Evolutionary conservation across 2,113 vertebrate genomes (phyloP).

Genomic region (Rostratula benghalensis): DNA sequence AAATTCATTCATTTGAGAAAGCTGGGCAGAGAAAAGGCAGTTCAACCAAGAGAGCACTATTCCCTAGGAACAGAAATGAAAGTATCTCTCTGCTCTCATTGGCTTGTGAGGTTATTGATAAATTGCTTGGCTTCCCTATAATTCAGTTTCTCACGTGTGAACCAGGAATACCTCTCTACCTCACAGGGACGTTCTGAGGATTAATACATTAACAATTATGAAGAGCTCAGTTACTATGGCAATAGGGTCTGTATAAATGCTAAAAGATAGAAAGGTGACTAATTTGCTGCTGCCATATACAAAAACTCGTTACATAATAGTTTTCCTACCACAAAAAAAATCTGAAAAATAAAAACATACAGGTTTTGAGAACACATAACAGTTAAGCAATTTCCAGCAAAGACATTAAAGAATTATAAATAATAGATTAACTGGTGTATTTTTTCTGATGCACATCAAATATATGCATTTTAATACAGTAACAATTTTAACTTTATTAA

Average conservation of each 20-base stretch:
- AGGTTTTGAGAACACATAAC: not conserved
- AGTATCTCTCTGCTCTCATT: not conserved
- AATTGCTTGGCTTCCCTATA: not conserved
- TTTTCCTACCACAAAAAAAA: not conserved
- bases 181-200: conserved; percentile 5
- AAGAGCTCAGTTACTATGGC: conserved; percentile 64
- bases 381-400: not conserved
- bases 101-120: not conserved
- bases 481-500: not conserved
- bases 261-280: conserved; percentile 63
- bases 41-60: not conserved
- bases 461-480: not conserved
- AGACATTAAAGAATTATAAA: not conserved
- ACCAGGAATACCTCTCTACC: conserved; percentile 24
- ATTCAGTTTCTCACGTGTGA: not conserved
- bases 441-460: not conserved
- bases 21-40: conserved; percentile 44
- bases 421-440: not conserved
- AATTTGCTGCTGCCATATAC: conserved; percentile 12
- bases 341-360: not conserved
- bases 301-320: conserved; percentile 30
- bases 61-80: not conserved
- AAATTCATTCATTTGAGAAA: conserved; percentile 39
- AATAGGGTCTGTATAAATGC: conserved; percentile 44
- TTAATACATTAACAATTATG: conserved; percentile 47